Evolutionary conservation across 2,797 vertebrate species (phyloP), one percentile per base, ranked within the genome.

Genomic region (Orestias chungarensis): DNA sequence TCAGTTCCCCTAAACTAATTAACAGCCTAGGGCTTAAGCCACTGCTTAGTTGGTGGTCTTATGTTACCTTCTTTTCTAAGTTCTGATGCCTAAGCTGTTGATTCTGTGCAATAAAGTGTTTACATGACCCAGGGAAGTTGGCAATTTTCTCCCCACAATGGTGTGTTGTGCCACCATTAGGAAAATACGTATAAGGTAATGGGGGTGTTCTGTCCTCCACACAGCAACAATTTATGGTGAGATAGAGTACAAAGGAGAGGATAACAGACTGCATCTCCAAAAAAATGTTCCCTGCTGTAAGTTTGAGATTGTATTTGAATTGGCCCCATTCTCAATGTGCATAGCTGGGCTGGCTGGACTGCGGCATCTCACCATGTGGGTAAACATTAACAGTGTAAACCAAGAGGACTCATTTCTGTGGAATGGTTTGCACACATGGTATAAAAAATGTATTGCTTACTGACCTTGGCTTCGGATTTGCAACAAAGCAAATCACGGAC

Each of bases 321-420:
- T 88, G 89, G 88, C 88, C 86, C 88, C 86, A 74, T 87, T 90
- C 78, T 85, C 54, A 38, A 80, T 92, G 85, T 91, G 87, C 89
- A 92, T 90, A 93, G 91, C 92, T 91, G 92, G 89, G 86, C 71
- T 15, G 64, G 61, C 83, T 89, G 90, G 86, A 86, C 82, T 50
- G 85, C 69, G 59, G 74, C 75, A 86, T 75, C 79, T 78, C 80
- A 72, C 86, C 71, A 74, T 88, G 88, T 87, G 87, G 86, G 89
- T 90, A 89, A 91, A 92, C 86, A 90, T 85, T 70, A 73, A 73
- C 71, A 71, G 65, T 68, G 81, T 78, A 55, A 80, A 77, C 74
- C 71, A 76, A 69, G 72, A 66, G 68, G 80, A 79, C 83, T 61
- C 71, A 78, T 76, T 66, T 71, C 70, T 71, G 50, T 75, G 76